Conservation (phyloP, 2,888 invertebrate genomes). For the Mimachlamys varia region DNA sequence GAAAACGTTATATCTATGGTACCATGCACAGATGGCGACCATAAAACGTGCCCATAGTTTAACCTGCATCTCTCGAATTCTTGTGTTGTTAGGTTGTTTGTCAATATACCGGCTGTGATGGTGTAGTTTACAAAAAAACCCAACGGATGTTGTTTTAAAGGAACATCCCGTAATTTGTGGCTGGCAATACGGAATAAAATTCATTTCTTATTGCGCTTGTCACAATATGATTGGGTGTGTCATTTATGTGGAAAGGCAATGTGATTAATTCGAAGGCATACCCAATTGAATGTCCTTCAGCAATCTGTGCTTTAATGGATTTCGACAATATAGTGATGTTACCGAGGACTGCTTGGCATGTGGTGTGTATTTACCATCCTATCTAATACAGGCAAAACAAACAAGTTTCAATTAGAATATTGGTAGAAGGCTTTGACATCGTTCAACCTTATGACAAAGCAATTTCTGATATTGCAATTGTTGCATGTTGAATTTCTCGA, state of each 20-base stretch:
- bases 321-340: neutral
- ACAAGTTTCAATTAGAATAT: slow-evolving; percentile 6
- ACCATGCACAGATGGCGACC: no score
- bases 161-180: neutral
- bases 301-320: neutral
- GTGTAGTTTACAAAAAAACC: neutral
- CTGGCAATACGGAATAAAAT: neutral
- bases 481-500: neutral
- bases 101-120: neutral
- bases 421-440: neutral
- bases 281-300: neutral
- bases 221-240: neutral
- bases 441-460: neutral
- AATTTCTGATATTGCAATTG: neutral
- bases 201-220: neutral
- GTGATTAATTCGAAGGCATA: no score
- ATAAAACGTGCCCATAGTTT: no score
- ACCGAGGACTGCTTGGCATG: neutral
- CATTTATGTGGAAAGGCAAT: no score
- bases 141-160: neutral
- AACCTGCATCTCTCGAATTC: no score
- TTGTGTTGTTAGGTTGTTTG: neutral
- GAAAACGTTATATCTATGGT: no score
- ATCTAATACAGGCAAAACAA: neutral
- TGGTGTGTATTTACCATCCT: neutral